A percentile compares a stretch with the other conserved stretches of the same genome.
These are phyloP conservation scores for Molanna angustata DNA, from an alignment of 2,888 invertebrate genomes.

Conservation along the genomic window DNA sequence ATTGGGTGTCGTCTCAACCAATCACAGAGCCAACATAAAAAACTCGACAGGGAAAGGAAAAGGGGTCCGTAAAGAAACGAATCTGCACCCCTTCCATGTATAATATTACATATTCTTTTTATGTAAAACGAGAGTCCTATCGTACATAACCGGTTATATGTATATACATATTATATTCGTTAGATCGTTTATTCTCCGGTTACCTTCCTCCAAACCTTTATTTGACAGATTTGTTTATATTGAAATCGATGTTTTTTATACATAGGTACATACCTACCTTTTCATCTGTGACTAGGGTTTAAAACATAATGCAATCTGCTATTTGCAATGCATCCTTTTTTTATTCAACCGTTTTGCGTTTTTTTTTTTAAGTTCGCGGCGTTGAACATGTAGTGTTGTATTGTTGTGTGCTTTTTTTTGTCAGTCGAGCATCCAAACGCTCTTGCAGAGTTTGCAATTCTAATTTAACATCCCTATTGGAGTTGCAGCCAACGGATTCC, in stretches of 20 bases:
- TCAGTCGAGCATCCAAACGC: constrained; percentile 9
- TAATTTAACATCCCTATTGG: constrained; percentile 22
- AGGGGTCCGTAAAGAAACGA: constrained; percentile 31
- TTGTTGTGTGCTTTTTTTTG: constrained; percentile 18
- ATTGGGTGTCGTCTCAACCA: constrained; percentile 30
- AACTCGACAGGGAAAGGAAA: constrained; percentile 23
- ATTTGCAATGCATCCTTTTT: constrained; percentile 29
- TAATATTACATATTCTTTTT: constrained; percentile 22
- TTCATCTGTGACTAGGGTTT: constrained; percentile 17
- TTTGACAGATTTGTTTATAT: constrained; percentile 25
- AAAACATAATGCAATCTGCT: constrained; percentile 21
- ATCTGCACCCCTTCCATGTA: constrained; percentile 22
- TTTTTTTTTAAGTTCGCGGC: constrained; percentile 13
- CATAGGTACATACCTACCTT: constrained; percentile 1
- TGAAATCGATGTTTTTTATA: constrained; percentile 19
- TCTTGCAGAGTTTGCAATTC: constrained; percentile 27
- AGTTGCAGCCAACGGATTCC: constrained; percentile 29
- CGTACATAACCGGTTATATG: constrained; percentile 13
- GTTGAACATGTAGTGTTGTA: constrained; percentile 13
- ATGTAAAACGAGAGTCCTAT: constrained; percentile 23
- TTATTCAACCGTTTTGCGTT: constrained; percentile 17
- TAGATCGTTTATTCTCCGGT: constrained; percentile 14
- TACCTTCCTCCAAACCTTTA: constrained; percentile 10
- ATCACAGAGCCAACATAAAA: constrained; percentile 26
- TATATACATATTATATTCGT: constrained; percentile 1